These are phyloP conservation scores for Grammomys dolichurus DNA, from an alignment of 2,113 vertebrate species.

Conservation along the genomic window DNA sequence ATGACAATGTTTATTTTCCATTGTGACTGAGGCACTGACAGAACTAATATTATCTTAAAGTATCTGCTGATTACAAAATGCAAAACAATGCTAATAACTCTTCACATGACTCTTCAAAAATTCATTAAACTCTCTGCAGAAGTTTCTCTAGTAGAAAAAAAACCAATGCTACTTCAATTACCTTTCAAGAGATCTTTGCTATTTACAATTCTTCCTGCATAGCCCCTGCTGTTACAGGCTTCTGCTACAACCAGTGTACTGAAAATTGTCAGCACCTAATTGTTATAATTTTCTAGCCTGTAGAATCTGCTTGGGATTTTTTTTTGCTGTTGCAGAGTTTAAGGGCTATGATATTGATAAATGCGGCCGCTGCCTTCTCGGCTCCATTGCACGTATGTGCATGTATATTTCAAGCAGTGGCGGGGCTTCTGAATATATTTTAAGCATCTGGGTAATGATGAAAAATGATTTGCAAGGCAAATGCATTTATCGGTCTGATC, in stretches of 20 bases:
- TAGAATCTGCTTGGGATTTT: slow-evolving; percentile 49
- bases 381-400: slow-evolving; percentile 27
- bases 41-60: slow-evolving; percentile 74
- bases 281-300: slow-evolving; percentile 56
- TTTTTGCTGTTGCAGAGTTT: slow-evolving; percentile 41
- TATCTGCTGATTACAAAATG: slow-evolving; percentile 69
- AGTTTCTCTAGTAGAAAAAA: slow-evolving; percentile 73
- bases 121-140: slow-evolving; percentile 77
- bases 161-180: slow-evolving; percentile 69
- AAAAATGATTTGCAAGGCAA: slow-evolving; percentile 77
- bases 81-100: slow-evolving; percentile 71
- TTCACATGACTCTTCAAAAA: slow-evolving; percentile 68
- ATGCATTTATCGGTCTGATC: slow-evolving; percentile 84
- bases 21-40: slow-evolving; percentile 56
- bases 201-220: slow-evolving; percentile 42
- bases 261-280: slow-evolving; percentile 29
- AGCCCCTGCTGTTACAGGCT: neutral
- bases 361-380: neutral
- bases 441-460: slow-evolving; percentile 76
- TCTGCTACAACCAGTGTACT: neutral
- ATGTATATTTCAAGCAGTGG: slow-evolving; percentile 65
- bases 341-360: slow-evolving; percentile 63
- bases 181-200: slow-evolving; percentile 73
- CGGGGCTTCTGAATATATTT: slow-evolving; percentile 75
- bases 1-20: slow-evolving; percentile 70